phyloP scores from a whole-genome alignment of 2,888 invertebrate genomes.

The Heliconius ethilla region DNA sequence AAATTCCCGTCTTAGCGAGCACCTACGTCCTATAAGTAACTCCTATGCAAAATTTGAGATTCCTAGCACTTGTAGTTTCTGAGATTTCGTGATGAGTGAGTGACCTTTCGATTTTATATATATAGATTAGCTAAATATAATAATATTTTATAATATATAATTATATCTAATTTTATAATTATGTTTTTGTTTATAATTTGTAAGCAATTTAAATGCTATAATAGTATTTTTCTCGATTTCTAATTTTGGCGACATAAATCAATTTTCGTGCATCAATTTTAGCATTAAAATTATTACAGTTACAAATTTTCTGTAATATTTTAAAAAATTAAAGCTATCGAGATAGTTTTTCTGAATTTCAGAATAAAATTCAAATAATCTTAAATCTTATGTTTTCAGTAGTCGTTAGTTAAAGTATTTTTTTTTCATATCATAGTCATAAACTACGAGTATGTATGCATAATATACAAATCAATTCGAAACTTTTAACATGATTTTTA shows the following conservation, averaged over 20 bases:
- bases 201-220: background rate
- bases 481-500: no score
- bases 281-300: background rate
- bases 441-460: no score
- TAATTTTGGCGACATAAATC: slow-evolving; percentile 4
- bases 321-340: background rate
- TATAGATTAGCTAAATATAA: background rate
- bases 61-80: no score
- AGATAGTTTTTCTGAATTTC: background rate
- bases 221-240: slow-evolving; percentile 3
- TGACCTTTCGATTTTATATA: no score
- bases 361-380: background rate
- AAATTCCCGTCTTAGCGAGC: no score
- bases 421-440: no score
- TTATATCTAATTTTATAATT: background rate
- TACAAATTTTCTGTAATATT: background rate
- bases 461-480: no score
- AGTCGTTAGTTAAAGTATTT: no score
- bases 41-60: no score
- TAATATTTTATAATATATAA: background rate
- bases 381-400: no score
- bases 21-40: no score
- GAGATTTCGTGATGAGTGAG: no score
- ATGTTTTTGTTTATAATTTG: background rate
- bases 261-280: slow-evolving; percentile 10